phyloP scores from a whole-genome alignment of 1,140 invertebrate genomes.

The Drosophila rufa region DNA sequence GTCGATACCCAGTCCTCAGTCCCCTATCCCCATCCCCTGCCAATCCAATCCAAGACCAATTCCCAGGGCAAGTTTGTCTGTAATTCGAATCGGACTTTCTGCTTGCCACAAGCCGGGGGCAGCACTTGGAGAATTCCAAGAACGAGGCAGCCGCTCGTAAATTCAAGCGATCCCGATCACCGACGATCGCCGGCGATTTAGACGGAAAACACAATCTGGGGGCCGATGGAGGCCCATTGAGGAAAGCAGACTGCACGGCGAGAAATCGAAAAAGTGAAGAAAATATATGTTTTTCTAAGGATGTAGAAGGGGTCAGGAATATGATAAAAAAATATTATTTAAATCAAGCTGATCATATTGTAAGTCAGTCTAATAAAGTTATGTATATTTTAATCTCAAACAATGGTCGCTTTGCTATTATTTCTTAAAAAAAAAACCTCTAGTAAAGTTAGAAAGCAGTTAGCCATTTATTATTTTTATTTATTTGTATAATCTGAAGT shows the following conservation, averaged over 20 bases:
- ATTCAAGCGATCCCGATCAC: conserved; percentile 58
- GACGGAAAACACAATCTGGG: conserved; percentile 72
- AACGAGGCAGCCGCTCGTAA: conserved; percentile 73
- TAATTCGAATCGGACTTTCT: conserved; percentile 67
- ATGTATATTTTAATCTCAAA: no score
- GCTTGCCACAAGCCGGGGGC: conserved; percentile 26
- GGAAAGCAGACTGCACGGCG: conserved; percentile 47
- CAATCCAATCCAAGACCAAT: conserved; percentile 24
- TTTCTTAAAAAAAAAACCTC: no score
- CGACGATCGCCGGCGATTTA: conserved; percentile 65
- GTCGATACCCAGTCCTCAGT: conserved; percentile 39
- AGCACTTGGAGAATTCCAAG: conserved; percentile 56
- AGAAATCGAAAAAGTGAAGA: background rate
- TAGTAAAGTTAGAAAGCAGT: no score
- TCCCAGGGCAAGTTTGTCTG: conserved; percentile 64
- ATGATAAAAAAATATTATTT: no score
- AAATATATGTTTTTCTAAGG: background rate
- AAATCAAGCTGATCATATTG: no score
- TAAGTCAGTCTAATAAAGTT: no score
- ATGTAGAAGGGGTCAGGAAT: no score
- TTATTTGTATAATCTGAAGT: no score
- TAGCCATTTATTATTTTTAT: no score
- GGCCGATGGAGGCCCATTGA: conserved; percentile 64
- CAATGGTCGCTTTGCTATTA: no score
- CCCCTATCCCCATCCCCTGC: conserved; percentile 3